Evolutionary conservation across 2,797 vertebrate genomes (phyloP), one percentile per base, ranked within the genome.

Genomic region (Pangasius sanitwongsei): DNA sequence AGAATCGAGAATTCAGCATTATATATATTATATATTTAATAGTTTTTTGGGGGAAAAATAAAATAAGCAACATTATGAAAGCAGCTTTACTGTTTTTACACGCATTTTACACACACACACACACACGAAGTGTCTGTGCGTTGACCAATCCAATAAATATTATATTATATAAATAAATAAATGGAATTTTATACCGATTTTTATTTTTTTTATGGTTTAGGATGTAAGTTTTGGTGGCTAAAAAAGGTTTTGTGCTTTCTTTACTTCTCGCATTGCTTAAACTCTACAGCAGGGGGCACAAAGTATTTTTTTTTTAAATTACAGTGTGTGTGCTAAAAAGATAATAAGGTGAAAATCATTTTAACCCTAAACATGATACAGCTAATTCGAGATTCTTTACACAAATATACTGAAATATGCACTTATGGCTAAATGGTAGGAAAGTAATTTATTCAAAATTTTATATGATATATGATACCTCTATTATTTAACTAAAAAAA

Each of bases 201-300:
- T 31, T 11, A 6, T 31, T 69, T 41, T 41, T 20, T 44, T 9
- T 3, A 41, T 34, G 67, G 13, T 41, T 41, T 44, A 3, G 34
- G 3, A n/a, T n/a, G 13, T 53, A 50, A 28, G 74, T 48, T 25
- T 13, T 28, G 9, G 1, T 48, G 34, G 34, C 3, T 41, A 20
- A 72, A 20, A 72, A 72, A 48, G 23, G 41, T 78, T 15, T 15
- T 50, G 12, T n/a, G 12, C 28, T 18, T 18, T 55, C 77, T 80
- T 6, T n/a, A 15, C 28, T 13, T 6, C 1, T 59, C 4, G 18
- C 53, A 37, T 12, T 59, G 9, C 31, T 37, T 6, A 34, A 12
- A 59, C 53, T 59, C 31, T 57, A 11, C 80, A 82, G 55, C 57
- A 82, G 80, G 57, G 80, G 80, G 80, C 80, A 7, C 78, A 31